Conservation (phyloP, 1,140 invertebrate species). For the Manduca sexta region DNA sequence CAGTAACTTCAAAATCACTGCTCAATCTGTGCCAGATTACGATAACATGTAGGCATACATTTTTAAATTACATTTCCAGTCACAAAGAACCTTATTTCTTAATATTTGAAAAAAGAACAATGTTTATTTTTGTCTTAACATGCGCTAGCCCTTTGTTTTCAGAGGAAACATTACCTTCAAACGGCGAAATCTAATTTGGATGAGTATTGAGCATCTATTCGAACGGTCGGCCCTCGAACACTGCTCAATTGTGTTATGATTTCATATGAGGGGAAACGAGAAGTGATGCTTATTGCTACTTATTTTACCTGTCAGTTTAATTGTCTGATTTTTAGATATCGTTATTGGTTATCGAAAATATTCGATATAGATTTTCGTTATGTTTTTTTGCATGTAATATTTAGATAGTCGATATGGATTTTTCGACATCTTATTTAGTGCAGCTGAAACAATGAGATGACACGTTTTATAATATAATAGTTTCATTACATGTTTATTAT, state of each 20-base stretch:
- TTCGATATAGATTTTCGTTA: too few relatives aligned
- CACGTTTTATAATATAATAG: too few relatives aligned
- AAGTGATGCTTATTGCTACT: background rate
- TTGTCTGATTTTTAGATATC: too few relatives aligned
- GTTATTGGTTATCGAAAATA: too few relatives aligned
- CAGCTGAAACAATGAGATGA: too few relatives aligned
- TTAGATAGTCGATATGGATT: too few relatives aligned
- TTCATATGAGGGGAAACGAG: constrained; percentile 1
- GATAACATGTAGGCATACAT: too few relatives aligned
- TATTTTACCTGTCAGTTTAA: background rate
- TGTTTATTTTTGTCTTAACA: constrained; percentile 29
- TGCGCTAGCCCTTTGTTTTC: constrained; percentile 22
- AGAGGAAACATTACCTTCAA: constrained; percentile 22
- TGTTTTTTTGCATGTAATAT: too few relatives aligned
- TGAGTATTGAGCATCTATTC: constrained; percentile 8
- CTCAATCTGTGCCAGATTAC: too few relatives aligned
- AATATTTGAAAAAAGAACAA: constrained; percentile 10
- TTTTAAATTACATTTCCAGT: constrained; percentile 2
- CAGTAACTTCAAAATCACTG: too few relatives aligned
- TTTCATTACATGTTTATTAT: too few relatives aligned
- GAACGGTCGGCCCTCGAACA: constrained; percentile 9
- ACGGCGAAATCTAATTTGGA: constrained; percentile 27
- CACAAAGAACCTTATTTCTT: background rate
- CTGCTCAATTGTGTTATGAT: constrained; percentile 10
- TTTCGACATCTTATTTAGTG: too few relatives aligned